Evolutionary conservation across 2,797 vertebrate genomes (phyloP).

Genomic region (Pangasius sanitwongsei): DNA sequence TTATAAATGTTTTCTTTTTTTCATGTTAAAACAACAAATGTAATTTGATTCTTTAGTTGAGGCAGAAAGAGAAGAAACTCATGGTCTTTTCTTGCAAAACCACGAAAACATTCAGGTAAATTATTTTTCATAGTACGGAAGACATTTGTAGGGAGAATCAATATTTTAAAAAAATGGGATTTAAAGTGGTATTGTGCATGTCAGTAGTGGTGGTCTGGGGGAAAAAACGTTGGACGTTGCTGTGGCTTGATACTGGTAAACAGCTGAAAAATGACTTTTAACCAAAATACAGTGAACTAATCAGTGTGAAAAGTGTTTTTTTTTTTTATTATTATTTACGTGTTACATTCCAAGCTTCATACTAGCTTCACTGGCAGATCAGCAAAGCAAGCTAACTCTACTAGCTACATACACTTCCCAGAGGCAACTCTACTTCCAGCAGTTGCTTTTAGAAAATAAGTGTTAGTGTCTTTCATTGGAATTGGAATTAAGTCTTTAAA

Average conservation of each 20-base stretch:
- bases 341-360: neutral
- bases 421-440: neutral
- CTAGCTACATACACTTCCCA: neutral
- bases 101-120: conserved; percentile 81
- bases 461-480: neutral
- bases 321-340: neutral
- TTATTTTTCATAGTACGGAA: neutral
- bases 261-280: neutral
- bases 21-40: conserved; percentile 23
- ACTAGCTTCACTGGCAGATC: neutral
- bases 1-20: neutral
- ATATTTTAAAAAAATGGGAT: neutral
- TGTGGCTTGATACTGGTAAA: neutral
- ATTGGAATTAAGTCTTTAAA: neutral
- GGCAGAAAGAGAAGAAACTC: conserved; percentile 89
- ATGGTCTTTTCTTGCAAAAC: conserved; percentile 81
- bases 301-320: neutral
- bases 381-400: neutral
- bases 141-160: neutral
- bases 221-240: neutral
- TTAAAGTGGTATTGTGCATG: neutral
- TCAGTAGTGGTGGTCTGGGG: neutral
- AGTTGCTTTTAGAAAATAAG: neutral
- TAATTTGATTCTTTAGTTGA: conserved; percentile 79
- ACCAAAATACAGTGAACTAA: neutral